Evolutionary conservation across 2,888 invertebrate genomes (phyloP).

Genomic region (Galeopsomyia nigrocyanea): DNA sequence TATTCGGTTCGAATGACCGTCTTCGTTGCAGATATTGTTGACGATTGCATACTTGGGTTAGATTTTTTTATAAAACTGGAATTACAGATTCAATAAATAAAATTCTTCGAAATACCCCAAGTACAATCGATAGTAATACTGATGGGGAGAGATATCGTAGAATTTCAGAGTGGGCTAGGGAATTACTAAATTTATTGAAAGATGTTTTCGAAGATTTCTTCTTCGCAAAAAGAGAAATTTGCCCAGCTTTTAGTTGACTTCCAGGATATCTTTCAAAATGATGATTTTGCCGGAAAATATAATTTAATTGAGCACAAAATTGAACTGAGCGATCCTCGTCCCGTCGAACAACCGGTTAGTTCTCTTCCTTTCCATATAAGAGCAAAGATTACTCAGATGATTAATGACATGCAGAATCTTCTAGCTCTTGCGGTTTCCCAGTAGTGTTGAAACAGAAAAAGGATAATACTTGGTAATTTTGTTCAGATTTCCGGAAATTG

Average conservation of each 20-base stretch:
- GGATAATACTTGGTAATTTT: slow-evolving; percentile 26
- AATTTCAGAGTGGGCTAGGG: too few species aligned
- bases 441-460: slow-evolving; percentile 32
- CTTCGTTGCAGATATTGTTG: too few species aligned
- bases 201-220: background rate
- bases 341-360: background rate
- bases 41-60: too few species aligned
- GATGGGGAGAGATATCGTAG: too few species aligned
- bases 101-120: too few species aligned
- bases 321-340: background rate
- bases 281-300: slow-evolving; percentile 10
- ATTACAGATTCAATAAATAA: too few species aligned
- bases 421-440: slow-evolving; percentile 22
- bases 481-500: too few species aligned
- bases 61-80: too few species aligned
- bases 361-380: background rate
- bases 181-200: too few species aligned
- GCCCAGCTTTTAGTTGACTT: background rate
- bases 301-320: slow-evolving; percentile 1
- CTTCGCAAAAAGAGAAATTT: background rate
- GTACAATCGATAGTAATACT: too few species aligned
- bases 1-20: too few species aligned
- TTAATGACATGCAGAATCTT: slow-evolving; percentile 24
- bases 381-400: background rate
- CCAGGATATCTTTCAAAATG: slow-evolving; percentile 8